Conservation (phyloP, 2,888 invertebrate genomes). For the Helicoverpa assulta region DNA sequence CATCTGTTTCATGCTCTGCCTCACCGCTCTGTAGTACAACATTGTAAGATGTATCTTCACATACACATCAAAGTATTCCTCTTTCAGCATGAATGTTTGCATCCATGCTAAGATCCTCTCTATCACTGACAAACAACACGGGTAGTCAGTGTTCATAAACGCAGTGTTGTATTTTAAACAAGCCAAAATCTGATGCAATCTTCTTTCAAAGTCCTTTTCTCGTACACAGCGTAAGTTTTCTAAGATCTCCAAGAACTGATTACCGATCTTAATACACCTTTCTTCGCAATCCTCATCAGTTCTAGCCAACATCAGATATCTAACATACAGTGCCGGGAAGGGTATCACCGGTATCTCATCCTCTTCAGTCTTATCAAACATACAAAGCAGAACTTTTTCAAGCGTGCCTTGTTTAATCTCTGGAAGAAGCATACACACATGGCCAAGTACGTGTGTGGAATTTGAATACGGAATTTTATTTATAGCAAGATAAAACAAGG, state of each 20-base stretch:
- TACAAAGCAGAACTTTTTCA: constrained; percentile 56
- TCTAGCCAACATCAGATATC: constrained; percentile 71
- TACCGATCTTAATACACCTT: constrained; percentile 65
- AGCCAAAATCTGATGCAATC: constrained; percentile 54
- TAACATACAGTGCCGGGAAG: constrained; percentile 68
- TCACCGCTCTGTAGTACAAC: constrained; percentile 74
- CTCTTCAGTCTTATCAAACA: constrained; percentile 39
- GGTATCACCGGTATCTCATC: constrained; percentile 40
- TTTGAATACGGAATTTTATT: constrained; percentile 50
- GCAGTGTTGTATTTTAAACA: constrained; percentile 70
- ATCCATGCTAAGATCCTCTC: constrained; percentile 69
- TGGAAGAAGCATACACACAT: constrained; percentile 63
- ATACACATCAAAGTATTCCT: constrained; percentile 69
- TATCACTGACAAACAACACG: constrained; percentile 71
- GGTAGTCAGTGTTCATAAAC: constrained; percentile 69
- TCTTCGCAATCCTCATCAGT: constrained; percentile 62
- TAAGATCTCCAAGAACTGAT: constrained; percentile 67
- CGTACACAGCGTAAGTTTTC: constrained; percentile 18
- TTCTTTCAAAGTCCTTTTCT: neutral
- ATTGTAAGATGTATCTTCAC: constrained; percentile 72
- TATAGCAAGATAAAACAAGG: constrained; percentile 63
- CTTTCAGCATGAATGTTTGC: constrained; percentile 68
- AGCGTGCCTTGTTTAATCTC: constrained; percentile 59
- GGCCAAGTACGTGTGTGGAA: constrained; percentile 58
- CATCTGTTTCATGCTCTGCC: constrained; percentile 65